Percentiles rank a stretch among this genome's conserved stretches.
Conservation (phyloP, 2,113 vertebrate species). For the Plecotus auritus region DNA sequence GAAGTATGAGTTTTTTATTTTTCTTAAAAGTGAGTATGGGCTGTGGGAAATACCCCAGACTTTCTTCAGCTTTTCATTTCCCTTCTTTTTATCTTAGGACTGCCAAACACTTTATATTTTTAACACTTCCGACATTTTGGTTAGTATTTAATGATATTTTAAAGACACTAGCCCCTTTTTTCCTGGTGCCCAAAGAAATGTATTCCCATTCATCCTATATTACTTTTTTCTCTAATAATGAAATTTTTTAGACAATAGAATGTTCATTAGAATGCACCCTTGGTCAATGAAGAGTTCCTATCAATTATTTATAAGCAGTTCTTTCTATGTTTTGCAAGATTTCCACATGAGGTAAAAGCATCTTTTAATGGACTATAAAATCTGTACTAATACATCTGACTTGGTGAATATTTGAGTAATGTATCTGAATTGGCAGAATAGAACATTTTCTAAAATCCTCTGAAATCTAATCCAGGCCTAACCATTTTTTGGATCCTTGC, state of each 20-base stretch:
- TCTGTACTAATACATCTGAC: not conserved
- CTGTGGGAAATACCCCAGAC: not conserved
- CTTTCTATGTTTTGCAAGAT: not conserved
- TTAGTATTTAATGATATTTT: not conserved
- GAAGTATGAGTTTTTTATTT: not conserved
- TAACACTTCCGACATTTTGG: not conserved
- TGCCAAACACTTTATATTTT: not conserved
- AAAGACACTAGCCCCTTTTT: not conserved
- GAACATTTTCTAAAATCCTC: not conserved
- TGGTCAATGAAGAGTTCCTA: not conserved
- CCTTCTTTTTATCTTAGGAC: not conserved
- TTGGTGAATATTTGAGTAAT: not conserved
- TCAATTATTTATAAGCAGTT: not conserved
- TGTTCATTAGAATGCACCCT: not conserved
- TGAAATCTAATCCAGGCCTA: not conserved
- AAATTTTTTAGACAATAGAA: not conserved
- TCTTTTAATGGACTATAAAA: not conserved
- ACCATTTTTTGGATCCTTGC: not conserved
- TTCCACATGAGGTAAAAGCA: slow-evolving; percentile 10
- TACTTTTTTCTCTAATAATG: slow-evolving; percentile 5
- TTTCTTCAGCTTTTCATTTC: not conserved
- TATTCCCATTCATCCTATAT: not conserved
- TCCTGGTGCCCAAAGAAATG: not conserved
- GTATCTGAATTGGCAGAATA: not conserved
- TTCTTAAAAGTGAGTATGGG: not conserved